Evolutionary conservation across 2,113 vertebrate genomes (phyloP).

Genomic region (Chaetura pelagica): DNA sequence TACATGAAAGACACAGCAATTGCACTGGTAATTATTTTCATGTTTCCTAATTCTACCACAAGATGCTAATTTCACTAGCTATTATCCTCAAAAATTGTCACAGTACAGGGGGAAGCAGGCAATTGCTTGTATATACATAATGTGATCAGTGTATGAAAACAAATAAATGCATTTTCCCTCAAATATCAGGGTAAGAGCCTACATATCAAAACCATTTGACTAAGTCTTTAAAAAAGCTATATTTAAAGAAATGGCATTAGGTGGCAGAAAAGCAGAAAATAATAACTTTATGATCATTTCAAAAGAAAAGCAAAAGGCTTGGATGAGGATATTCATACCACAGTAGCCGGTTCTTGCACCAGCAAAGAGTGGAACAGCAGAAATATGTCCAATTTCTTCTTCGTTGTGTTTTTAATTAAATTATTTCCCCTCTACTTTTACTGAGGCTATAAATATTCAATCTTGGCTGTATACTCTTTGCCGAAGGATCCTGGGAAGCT

Average conservation of each 20-base stretch:
- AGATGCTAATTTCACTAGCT: conserved; percentile 20
- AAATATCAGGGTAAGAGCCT: not conserved
- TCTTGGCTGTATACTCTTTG: not conserved
- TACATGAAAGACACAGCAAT: not conserved
- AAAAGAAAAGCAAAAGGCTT: not conserved
- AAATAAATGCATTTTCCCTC: conserved; percentile 21
- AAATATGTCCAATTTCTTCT: not conserved
- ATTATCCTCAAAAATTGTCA: conserved; percentile 7
- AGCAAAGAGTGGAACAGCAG: not conserved
- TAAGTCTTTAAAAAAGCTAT: not conserved
- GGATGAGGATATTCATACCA: not conserved
- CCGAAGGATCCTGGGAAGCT: not conserved
- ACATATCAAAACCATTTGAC: not conserved
- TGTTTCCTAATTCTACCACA: conserved; percentile 6
- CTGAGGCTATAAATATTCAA: conserved; percentile 3
- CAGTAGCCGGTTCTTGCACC: not conserved
- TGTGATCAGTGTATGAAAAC: conserved; percentile 16
- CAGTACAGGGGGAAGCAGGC: not conserved
- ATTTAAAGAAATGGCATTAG: not conserved
- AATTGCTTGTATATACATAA: not conserved
- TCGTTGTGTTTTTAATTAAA: not conserved
- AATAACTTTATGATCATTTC: not conserved
- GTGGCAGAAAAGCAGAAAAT: not conserved
- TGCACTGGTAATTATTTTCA: conserved; percentile 4
- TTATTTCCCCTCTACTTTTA: not conserved